Percentiles rank a stretch among this genome's conserved stretches.
phyloP scores from a whole-genome alignment of 30 jellyfish, hydroid and myxozoan species.

The Morbakka virulenta region DNA sequence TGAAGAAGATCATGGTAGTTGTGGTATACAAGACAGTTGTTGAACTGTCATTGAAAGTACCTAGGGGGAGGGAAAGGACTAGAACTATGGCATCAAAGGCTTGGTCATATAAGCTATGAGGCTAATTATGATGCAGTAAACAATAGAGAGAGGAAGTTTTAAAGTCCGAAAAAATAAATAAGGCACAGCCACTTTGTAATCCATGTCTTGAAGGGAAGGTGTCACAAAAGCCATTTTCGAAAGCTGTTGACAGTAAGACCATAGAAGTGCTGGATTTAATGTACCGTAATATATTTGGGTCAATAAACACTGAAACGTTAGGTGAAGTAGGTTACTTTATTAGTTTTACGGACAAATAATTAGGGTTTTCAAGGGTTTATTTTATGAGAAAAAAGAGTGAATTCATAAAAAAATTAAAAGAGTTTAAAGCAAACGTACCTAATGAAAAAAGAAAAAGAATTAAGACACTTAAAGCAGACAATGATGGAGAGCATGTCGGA shows the following conservation, averaged over 20 bases:
- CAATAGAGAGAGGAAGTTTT: too few relatives aligned
- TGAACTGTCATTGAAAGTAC: too few relatives aligned
- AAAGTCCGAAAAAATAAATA: too few relatives aligned
- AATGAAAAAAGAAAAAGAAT: constrained; percentile 20
- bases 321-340: constrained; percentile 32
- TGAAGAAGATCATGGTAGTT: too few relatives aligned
- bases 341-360: constrained; percentile 21
- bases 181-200: too few relatives aligned
- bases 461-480: constrained; percentile 44
- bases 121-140: too few relatives aligned
- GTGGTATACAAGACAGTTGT: too few relatives aligned
- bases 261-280: constrained; percentile 26
- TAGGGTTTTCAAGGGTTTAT: constrained; percentile 11
- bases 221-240: constrained; percentile 29
- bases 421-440: constrained; percentile 36
- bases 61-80: too few relatives aligned
- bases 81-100: too few relatives aligned
- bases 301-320: constrained; percentile 17
- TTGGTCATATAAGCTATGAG: too few relatives aligned
- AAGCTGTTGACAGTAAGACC: constrained; percentile 36
- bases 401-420: constrained; percentile 19
- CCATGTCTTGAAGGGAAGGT: too few relatives aligned
- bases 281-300: constrained; percentile 63
- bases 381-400: constrained; percentile 26
- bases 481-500: constrained; percentile 58